Base-by-base conservation (phyloP, 2,797 vertebrate genomes). In the Brachymystax lenok region DNA sequence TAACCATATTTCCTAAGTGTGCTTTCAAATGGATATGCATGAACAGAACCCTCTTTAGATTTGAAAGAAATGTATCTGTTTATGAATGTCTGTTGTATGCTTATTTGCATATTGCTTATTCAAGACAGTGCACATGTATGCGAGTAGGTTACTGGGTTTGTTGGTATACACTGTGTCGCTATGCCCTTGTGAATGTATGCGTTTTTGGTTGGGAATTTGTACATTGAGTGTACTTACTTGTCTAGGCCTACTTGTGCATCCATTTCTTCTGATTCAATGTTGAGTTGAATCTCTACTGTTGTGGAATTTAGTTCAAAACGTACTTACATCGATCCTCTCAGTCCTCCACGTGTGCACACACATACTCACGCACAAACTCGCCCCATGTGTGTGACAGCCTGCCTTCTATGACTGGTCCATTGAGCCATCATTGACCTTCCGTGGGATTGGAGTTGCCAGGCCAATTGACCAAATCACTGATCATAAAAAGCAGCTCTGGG, bases 381-480 rank as follows among this genome's bases (percentile, higher is more conserved):
- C 27, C 21, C 24, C 8, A 69, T 56, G 74, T 24, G 69, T 68
- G 13, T 69, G 74, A 77, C 79, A 79, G 86, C 74, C 76, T 83
- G 84, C 79, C 85, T 87, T 3, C 84, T 81, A 81, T 85, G 88
- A 91, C 86, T 85, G 88, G 86, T 92, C 93, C 90, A 91, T 88
- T 90, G 90, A 92, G 88, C 92, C 92, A 91, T 93, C 91, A 92
- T 28, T 91, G 92, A 92, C 91, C 93, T 91, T 91, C 87, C 79
- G 54, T 89, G 87, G 84, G 86, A 94, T 94, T 89, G 88, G 87
- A 93, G 87, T 87, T 93, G 93, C 89, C 90, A 90, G 89, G 86
- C 93, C 92, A 94, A 94, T 93, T 94, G 93, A 94, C 93, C 94
- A 95, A 94, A 93, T 94, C 94, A 92, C 88, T 94, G 93, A 95